Evolutionary conservation across 2,797 vertebrate genomes (phyloP).

Genomic region (Crax fasciolata): DNA sequence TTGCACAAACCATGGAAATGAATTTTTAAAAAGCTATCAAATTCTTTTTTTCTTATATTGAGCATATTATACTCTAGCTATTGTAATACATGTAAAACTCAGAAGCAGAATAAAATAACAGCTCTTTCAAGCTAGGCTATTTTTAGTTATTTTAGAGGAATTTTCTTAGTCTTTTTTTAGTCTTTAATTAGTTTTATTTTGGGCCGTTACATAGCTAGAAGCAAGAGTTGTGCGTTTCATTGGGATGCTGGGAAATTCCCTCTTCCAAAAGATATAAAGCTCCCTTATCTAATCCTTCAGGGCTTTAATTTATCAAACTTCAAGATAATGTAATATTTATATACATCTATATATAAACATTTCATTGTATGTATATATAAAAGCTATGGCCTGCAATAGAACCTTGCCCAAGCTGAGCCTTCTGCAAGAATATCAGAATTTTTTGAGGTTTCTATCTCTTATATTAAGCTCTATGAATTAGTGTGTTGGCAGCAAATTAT

Average conservation of each 20-base stretch:
- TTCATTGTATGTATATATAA: not conserved
- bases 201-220: slow-evolving; percentile 45
- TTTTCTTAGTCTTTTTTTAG: slow-evolving; percentile 6
- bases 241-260: slow-evolving; percentile 54
- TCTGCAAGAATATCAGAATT: slow-evolving; percentile 1
- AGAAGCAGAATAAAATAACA: not conserved
- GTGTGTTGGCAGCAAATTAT: not conserved
- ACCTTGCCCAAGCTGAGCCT: not conserved
- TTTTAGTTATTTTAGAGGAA: not conserved
- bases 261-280: slow-evolving; percentile 45
- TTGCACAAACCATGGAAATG: fast-evolving
- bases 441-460: slow-evolving; percentile 24
- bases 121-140: not conserved
- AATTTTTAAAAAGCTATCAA: not conserved
- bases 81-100: not conserved
- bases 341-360: not conserved
- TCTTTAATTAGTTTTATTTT: slow-evolving; percentile 55
- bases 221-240: slow-evolving; percentile 31
- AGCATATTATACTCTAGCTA: not conserved
- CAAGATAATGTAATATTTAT: slow-evolving; percentile 54
- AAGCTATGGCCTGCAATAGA: not conserved
- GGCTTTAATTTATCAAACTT: slow-evolving; percentile 52
- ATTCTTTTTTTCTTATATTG: not conserved
- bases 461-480: not conserved
- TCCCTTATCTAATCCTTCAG: slow-evolving; percentile 60